A percentile compares a stretch with the other conserved stretches of the same genome.
phyloP scores from a whole-genome alignment of 1,140 invertebrate genomes.

The Venturia canescens region DNA sequence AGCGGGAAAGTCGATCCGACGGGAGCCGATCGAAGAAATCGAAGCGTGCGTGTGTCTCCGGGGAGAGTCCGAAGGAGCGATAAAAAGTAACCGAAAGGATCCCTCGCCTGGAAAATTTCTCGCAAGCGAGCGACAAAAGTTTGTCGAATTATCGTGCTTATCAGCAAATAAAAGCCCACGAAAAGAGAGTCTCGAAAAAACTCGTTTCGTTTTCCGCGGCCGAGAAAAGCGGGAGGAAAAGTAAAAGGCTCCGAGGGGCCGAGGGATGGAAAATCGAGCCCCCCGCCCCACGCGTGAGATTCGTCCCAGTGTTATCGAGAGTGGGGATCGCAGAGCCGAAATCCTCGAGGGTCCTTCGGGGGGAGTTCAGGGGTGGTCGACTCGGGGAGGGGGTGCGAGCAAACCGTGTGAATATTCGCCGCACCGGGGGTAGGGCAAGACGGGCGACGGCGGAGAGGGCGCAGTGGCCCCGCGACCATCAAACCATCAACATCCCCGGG shows the following conservation, averaged over 20 bases:
- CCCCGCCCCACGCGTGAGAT: background rate
- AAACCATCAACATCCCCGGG: constrained; percentile 72
- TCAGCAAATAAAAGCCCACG: too few species aligned
- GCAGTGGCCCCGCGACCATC: constrained; percentile 77
- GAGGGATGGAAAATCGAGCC: background rate
- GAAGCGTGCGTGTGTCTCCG: too few species aligned
- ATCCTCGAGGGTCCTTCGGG: constrained; percentile 37
- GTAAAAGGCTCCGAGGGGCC: constrained; percentile 2
- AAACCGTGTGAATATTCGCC: constrained; percentile 54
- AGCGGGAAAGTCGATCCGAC: too few species aligned
- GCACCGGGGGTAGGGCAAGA: constrained; percentile 70
- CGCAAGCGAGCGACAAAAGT: too few species aligned
- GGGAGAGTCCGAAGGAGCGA: too few species aligned
- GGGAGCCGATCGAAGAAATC: too few species aligned
- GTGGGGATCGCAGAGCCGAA: background rate
- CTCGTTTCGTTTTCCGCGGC: too few species aligned
- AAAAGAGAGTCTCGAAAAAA: too few species aligned
- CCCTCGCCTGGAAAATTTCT: too few species aligned
- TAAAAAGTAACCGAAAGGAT: too few species aligned
- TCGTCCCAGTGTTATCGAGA: background rate
- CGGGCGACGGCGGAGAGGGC: constrained; percentile 73
- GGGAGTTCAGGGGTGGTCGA: constrained; percentile 43
- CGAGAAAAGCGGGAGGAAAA: too few species aligned
- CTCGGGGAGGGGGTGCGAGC: constrained; percentile 59
- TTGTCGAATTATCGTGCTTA: too few species aligned